Base-by-base conservation (phyloP, 1,140 invertebrate genomes). In the Hyles euphorbiae region DNA sequence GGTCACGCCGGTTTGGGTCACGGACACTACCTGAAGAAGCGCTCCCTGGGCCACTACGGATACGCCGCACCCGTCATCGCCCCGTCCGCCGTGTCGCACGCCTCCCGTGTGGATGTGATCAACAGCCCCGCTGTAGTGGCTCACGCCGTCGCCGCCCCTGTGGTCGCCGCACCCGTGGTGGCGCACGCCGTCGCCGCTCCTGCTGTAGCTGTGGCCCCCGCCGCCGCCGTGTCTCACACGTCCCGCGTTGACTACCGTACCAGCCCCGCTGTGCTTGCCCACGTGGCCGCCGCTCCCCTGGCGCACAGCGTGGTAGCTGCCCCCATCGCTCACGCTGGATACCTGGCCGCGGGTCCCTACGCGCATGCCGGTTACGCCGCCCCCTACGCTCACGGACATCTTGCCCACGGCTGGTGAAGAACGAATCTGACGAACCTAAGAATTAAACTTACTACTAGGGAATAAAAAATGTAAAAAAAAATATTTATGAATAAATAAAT, bases 181-280 rank as follows among this genome's bases (percentile, higher is more conserved):
- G 57, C 56, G 9, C 36, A 40, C 36, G 36, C 36, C 60, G 56
- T 44, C 34, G 61, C 62, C 11, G 50, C 55, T 47, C 59, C 54
- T n/a, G 44, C 12, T 11, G 63, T 60, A 10, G 63, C 61, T 9
- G 67, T 63, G 4, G 65, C 51, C 53, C 67, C 69, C 33, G 67
- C 76, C 44, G 61, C 72, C 11, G 74, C 72, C 34, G 84, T 89
- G 2, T 89, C 88, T 0, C 87, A 90, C 53, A 85, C 89, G 62
- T 85, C 87, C 61, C 83, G 76, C 40, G 72, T 75, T 7, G 76
- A 79, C 45, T 66, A 77, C 9, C 65, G 83, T 73, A 70, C 72
- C 51, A 72, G 81, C 34, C 76, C 82, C 45, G 76, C 79, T 36
- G 61, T 85, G 9, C 72, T 70, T 2, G 55, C 65, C 34, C 69